Conservation (phyloP, 2,113 vertebrate genomes). For the Gavia stellata region DNA sequence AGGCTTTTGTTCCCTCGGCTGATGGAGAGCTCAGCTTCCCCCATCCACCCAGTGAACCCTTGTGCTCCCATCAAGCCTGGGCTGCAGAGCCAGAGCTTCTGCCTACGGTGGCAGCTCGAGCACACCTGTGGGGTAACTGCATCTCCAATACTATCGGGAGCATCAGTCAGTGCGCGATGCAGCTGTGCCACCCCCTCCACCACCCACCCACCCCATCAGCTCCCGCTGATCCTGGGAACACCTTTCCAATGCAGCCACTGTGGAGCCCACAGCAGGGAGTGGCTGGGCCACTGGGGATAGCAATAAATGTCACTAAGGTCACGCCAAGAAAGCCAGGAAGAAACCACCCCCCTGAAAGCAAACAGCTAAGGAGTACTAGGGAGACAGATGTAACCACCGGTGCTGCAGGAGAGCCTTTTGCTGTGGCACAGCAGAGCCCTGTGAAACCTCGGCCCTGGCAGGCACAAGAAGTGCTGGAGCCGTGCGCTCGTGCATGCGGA, state of each 20-base stretch:
- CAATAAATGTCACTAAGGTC: background rate
- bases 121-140: accelerated
- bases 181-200: accelerated
- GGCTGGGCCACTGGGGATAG: background rate
- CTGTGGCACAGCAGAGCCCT: background rate
- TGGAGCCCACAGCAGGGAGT: background rate
- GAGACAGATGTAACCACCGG: accelerated
- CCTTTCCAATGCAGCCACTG: background rate
- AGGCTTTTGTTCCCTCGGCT: background rate
- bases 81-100: background rate
- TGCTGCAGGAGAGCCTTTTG: background rate
- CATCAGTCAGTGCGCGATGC: accelerated
- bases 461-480: background rate
- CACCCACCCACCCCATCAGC: background rate
- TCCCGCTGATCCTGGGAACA: background rate
- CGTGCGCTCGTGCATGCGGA: accelerated
- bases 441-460: background rate
- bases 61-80: background rate
- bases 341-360: background rate
- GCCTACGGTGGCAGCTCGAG: background rate
- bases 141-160: background rate
- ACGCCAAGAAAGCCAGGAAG: background rate
- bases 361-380: background rate
- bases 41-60: accelerated
- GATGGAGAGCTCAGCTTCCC: background rate